Conservation (phyloP, 2,888 invertebrate genomes). For the Drosophila neoperkinsi region DNA sequence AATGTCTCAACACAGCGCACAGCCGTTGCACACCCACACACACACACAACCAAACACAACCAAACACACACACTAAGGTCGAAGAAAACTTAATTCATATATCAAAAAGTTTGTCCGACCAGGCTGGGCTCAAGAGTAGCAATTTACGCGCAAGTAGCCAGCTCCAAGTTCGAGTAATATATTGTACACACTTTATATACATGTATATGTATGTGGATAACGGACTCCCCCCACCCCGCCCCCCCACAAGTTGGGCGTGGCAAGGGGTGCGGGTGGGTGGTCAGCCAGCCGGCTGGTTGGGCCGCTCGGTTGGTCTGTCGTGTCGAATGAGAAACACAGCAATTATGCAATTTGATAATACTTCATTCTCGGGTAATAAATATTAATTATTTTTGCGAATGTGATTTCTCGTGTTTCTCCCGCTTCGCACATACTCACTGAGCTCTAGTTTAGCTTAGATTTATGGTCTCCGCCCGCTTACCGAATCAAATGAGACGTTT, state of each 20-base stretch:
- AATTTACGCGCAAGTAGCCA: constrained; percentile 79
- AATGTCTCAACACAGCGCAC: constrained; percentile 80
- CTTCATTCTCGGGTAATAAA: constrained; percentile 81
- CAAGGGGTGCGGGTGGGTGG: constrained; percentile 9
- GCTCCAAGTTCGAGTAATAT: constrained; percentile 58
- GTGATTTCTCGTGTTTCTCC: constrained; percentile 50
- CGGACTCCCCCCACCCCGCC: background rate
- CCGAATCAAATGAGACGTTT: constrained; percentile 72
- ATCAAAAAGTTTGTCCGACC: constrained; percentile 73
- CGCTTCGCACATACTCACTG: constrained; percentile 42
- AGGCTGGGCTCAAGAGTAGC: constrained; percentile 70
- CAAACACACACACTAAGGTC: constrained; percentile 30
- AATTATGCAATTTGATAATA: constrained; percentile 81
- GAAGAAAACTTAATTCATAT: constrained; percentile 79
- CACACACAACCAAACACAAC: constrained; percentile 36
- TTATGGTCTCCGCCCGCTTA: constrained; percentile 63
- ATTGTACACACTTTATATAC: constrained; percentile 55
- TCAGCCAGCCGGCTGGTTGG: background rate
- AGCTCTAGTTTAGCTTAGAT: constrained; percentile 72
- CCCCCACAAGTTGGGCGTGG: constrained; percentile 15
- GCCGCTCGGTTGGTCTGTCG: constrained; percentile 36
- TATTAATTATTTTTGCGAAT: constrained; percentile 79
- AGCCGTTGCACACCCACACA: constrained; percentile 63
- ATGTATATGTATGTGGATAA: background rate
- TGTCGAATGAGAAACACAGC: constrained; percentile 82